Conservation (phyloP, 1,140 invertebrate species). For the Cyclina sinensis region DNA sequence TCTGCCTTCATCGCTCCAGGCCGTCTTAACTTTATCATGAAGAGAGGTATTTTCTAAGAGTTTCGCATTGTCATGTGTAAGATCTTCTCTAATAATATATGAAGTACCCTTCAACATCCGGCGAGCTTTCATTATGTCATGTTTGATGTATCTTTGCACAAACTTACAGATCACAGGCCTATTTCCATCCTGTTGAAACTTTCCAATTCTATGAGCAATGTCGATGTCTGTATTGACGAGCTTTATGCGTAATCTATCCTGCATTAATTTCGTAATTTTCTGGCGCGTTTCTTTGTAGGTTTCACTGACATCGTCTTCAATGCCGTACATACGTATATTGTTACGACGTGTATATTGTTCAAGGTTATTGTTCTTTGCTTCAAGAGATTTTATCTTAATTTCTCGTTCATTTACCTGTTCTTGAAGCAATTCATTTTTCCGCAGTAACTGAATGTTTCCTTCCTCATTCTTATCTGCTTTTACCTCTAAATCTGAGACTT, state of each 20-base stretch:
- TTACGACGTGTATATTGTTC: slow-evolving; percentile 36
- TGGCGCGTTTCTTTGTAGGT: background rate
- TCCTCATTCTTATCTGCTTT: background rate
- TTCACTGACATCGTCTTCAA: slow-evolving; percentile 6
- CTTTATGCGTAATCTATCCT: background rate
- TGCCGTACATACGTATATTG: background rate
- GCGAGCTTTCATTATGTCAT: background rate
- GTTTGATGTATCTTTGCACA: too few relatives aligned
- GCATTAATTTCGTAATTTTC: background rate
- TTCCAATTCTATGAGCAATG: background rate
- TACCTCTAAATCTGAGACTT: background rate
- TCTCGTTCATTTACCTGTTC: background rate
- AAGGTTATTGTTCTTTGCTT: slow-evolving; percentile 12
- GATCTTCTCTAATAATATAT: too few relatives aligned
- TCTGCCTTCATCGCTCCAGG: too few relatives aligned
- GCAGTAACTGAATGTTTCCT: background rate
- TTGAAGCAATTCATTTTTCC: background rate
- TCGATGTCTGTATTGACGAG: background rate
- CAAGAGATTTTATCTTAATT: background rate
- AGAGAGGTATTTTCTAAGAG: too few relatives aligned
- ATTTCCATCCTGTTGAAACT: background rate
- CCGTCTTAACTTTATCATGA: too few relatives aligned
- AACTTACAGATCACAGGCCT: background rate
- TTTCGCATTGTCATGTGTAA: too few relatives aligned
- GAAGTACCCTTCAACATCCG: too few relatives aligned